A percentile compares a stretch with the other conserved stretches of the same genome.
Evolutionary conservation across 2,797 vertebrate species (phyloP).

Genomic region (Myiotriccus ornatus): DNA sequence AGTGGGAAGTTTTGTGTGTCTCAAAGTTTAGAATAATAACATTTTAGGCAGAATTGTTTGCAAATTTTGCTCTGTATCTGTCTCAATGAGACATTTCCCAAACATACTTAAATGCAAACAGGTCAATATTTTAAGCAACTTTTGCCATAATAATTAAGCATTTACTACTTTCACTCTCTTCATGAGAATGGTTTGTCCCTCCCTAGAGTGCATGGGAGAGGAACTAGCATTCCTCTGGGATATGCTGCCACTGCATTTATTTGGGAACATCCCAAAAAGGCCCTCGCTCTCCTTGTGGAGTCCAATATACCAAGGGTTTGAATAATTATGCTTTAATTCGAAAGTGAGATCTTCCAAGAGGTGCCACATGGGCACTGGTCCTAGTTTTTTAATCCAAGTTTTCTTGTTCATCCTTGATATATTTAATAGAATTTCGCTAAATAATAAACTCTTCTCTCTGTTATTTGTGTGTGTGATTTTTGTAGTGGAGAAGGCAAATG

Average conservation of each 20-base stretch:
- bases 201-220: constrained; percentile 6
- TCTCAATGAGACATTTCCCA: not conserved
- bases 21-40: not conserved
- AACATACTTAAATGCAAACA: not conserved
- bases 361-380: constrained; percentile 80
- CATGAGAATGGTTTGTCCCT: constrained; percentile 38
- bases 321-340: constrained; percentile 56
- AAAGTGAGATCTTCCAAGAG: constrained; percentile 70
- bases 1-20: not conserved
- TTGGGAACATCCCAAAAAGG: not conserved
- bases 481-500: constrained; percentile 99
- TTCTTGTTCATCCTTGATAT: constrained; percentile 82
- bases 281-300: not conserved
- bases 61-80: not conserved
- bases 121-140: not conserved
- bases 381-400: constrained; percentile 78
- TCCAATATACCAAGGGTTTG: constrained; percentile 81
- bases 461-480: constrained; percentile 99
- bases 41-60: constrained; percentile 18
- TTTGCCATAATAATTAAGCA: not conserved
- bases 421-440: constrained; percentile 81
- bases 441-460: constrained; percentile 98
- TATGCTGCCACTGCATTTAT: not conserved
- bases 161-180: constrained; percentile 27
- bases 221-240: not conserved